These are phyloP conservation scores for Cataglyphis hispanica DNA, from an alignment of 1,140 invertebrate genomes.

Conservation along the genomic window DNA sequence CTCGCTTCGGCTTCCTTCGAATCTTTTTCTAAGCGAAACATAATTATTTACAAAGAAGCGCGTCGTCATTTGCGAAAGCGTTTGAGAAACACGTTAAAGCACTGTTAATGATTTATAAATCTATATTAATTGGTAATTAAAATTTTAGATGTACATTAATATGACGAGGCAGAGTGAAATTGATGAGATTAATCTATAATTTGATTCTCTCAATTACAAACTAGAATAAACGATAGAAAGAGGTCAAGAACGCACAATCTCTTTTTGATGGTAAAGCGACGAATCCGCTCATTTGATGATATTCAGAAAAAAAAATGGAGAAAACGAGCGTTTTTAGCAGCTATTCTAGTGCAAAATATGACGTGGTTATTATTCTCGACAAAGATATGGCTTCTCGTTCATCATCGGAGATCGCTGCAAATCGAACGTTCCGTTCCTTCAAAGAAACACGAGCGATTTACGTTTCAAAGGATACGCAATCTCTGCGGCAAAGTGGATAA, in stretches of 20 bases:
- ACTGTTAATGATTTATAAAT: not conserved
- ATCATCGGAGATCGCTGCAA: not conserved
- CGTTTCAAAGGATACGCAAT: not conserved
- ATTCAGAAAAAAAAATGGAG: not conserved
- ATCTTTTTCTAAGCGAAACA: not conserved
- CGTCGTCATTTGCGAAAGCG: not conserved
- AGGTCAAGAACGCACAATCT: not conserved
- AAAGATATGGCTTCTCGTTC: constrained; percentile 4
- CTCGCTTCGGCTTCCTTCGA: not conserved
- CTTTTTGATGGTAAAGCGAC: not conserved
- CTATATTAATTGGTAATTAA: not conserved
- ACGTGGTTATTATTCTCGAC: not conserved
- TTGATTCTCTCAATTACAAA: not conserved
- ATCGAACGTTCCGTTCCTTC: not conserved
- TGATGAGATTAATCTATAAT: not conserved
- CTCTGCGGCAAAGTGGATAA: constrained; percentile 21
- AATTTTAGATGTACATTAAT: not conserved
- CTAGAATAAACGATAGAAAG: not conserved
- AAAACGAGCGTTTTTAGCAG: not conserved
- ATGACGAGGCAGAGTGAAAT: not conserved
- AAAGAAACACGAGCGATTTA: constrained; percentile 19
- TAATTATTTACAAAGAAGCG: not conserved
- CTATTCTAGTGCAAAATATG: not conserved
- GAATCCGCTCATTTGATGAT: not conserved
- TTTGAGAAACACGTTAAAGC: not conserved